These are phyloP conservation scores for Meteorus colon DNA, from an alignment of 2,888 invertebrate genomes.

Conservation along the genomic window DNA sequence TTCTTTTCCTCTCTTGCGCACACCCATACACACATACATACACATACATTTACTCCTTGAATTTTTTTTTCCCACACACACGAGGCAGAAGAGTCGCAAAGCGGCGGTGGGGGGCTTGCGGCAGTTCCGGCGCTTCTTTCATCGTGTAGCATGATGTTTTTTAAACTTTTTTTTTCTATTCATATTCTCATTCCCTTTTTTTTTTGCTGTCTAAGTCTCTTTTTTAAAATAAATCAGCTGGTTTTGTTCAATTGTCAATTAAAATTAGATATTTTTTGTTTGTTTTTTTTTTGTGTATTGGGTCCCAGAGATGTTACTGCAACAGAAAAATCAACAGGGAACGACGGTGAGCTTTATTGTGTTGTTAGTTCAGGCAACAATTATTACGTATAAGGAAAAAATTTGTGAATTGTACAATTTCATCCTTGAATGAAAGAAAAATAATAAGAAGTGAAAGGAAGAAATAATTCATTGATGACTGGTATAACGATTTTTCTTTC, in stretches of 20 bases:
- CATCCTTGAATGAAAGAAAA: neutral
- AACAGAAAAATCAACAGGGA: constrained; percentile 63
- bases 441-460: neutral
- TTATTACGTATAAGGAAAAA: neutral
- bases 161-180: constrained; percentile 34
- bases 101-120: constrained; percentile 43
- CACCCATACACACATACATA: constrained; percentile 13
- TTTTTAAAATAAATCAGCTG: constrained; percentile 55
- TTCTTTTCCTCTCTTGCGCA: constrained; percentile 10
- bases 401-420: neutral
- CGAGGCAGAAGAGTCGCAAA: constrained; percentile 37
- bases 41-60: neutral
- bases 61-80: constrained; percentile 26
- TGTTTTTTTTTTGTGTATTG: constrained; percentile 53
- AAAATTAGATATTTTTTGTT: constrained; percentile 68
- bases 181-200: constrained; percentile 39
- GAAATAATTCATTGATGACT: neutral
- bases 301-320: constrained; percentile 70
- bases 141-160: constrained; percentile 40
- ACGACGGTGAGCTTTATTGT: constrained; percentile 34
- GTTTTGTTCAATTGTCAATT: constrained; percentile 66
- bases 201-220: constrained; percentile 37
- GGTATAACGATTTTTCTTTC: neutral
- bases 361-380: constrained; percentile 14
- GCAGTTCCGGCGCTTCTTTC: constrained; percentile 47